phyloP scores from a whole-genome alignment of 2,888 invertebrate species.

The Punctoribates punctum region DNA sequence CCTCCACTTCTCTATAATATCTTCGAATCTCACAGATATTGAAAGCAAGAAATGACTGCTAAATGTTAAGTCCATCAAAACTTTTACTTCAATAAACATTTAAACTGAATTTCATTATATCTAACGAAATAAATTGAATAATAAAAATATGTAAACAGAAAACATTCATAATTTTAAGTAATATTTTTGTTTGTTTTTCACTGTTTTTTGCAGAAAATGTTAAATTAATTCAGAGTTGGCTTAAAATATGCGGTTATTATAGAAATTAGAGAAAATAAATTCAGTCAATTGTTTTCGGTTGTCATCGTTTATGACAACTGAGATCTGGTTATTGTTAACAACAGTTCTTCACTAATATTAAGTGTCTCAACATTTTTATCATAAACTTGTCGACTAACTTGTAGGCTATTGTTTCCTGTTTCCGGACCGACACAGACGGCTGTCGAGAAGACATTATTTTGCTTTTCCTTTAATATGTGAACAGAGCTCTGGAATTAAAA shows the following conservation, averaged over 20 bases:
- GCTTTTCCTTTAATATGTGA: constrained; percentile 19
- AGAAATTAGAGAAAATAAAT: background rate
- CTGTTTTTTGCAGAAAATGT: too few species aligned
- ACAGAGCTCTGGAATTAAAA: background rate
- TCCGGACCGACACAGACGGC: constrained; percentile 17
- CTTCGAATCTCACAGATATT: too few species aligned
- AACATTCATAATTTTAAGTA: too few species aligned
- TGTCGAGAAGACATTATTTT: constrained; percentile 18
- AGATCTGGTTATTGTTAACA: constrained; percentile 18
- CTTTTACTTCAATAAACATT: too few species aligned
- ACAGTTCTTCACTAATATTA: background rate
- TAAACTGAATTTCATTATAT: too few species aligned
- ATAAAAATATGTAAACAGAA: too few species aligned
- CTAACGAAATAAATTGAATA: too few species aligned
- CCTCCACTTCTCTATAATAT: background rate
- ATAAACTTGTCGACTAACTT: constrained; percentile 32
- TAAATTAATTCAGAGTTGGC: too few species aligned
- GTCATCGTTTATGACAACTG: background rate
- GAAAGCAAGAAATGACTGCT: too few species aligned
- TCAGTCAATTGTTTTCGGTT: constrained; percentile 15
- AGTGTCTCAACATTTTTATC: constrained; percentile 18
- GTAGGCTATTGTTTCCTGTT: constrained; percentile 35
- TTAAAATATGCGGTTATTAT: too few species aligned
- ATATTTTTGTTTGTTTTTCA: too few species aligned
- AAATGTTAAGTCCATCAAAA: too few species aligned